Base-by-base conservation (phyloP, 2,113 vertebrate species). In the Nansenia antarctica region DNA sequence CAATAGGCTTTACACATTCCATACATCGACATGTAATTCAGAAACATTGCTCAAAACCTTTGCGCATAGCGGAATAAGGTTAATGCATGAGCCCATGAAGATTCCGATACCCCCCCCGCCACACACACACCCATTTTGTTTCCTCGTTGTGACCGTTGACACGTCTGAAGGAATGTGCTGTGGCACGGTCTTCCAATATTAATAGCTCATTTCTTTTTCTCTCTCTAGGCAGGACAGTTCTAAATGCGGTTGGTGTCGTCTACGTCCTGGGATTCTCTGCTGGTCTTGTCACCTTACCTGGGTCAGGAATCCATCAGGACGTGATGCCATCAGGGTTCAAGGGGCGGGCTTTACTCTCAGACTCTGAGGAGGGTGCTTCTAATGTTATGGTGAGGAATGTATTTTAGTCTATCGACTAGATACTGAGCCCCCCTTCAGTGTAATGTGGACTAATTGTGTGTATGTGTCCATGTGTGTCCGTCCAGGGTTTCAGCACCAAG, bases 401-500 rank as follows among this genome's bases (percentile, higher is more conserved):
- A 5, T 6, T 79, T 62, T 29, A 24, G 7, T 24, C 35, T 24
- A 11, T 31, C 14, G n/a, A 55, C 15, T n/a, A 14, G 26, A 55
- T 27, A 7, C 54, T 57, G 54, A n/a, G 39, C 9, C 22, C 6
- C 6, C n/a, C 0, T 2, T 49, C 9, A 47, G 2, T 24, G 18
- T 24, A 6, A 54, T 29, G 24, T 20, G 22, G 11, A 54, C 52
- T 52, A 3, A 31, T 5, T 37, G 39, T 31, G 20, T 30, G 9
- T 34, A 8, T 61, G 7, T 45, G 2, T 66, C n/a, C n/a, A n/a
- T n/a, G n/a, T n/a, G n/a, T 30, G 34, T 5, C 30, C 15, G 57
- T 76, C 31, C 86, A 98, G 96, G 76, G 90, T 9, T 96, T 98
- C 85, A 92, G 80, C 29, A 76, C 79, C 29, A 91, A 86, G 26